phyloP scores from a whole-genome alignment of 2,888 invertebrate genomes.

The Aplocera efformata region DNA sequence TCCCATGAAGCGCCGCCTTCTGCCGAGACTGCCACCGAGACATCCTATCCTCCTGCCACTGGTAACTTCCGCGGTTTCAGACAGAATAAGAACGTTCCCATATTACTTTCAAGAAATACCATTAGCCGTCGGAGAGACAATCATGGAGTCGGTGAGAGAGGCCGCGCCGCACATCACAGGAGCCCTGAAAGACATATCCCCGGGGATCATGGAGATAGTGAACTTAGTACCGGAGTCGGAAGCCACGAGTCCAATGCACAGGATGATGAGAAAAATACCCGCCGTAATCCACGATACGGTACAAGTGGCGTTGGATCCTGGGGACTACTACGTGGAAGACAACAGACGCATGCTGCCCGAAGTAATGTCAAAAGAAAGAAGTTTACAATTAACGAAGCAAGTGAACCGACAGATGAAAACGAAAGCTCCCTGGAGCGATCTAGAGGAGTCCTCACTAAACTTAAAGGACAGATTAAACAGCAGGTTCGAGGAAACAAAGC shows the following conservation, averaged over 20 bases:
- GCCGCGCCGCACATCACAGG: slow-evolving; percentile 70
- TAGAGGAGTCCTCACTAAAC: slow-evolving; percentile 41
- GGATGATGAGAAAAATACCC: slow-evolving; percentile 63
- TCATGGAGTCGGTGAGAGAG: slow-evolving; percentile 69
- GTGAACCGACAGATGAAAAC: slow-evolving; percentile 11
- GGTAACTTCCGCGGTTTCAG: slow-evolving; percentile 66
- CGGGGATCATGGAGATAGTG: slow-evolving; percentile 70
- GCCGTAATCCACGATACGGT: slow-evolving; percentile 66
- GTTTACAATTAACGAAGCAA: slow-evolving; percentile 5
- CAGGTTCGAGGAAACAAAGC: slow-evolving; percentile 56
- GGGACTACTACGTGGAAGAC: slow-evolving; percentile 40
- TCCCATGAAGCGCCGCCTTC: slow-evolving; percentile 48
- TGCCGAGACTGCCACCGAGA: slow-evolving; percentile 55
- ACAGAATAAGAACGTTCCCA: slow-evolving; percentile 70
- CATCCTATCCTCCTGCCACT: slow-evolving; percentile 63
- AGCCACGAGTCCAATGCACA: slow-evolving; percentile 52
- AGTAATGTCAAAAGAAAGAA: slow-evolving; percentile 34
- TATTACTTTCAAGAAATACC: slow-evolving; percentile 76
- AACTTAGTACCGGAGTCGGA: slow-evolving; percentile 62
- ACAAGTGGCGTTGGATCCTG: slow-evolving; percentile 57
- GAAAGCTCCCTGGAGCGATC: slow-evolving; percentile 16
- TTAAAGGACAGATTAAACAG: slow-evolving; percentile 26
- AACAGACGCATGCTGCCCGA: slow-evolving; percentile 1
- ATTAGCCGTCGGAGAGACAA: slow-evolving; percentile 67
- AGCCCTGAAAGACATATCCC: slow-evolving; percentile 69